These are phyloP conservation scores for Lucilia sericata DNA, from an alignment of 1,140 invertebrate species.

Conservation along the genomic window DNA sequence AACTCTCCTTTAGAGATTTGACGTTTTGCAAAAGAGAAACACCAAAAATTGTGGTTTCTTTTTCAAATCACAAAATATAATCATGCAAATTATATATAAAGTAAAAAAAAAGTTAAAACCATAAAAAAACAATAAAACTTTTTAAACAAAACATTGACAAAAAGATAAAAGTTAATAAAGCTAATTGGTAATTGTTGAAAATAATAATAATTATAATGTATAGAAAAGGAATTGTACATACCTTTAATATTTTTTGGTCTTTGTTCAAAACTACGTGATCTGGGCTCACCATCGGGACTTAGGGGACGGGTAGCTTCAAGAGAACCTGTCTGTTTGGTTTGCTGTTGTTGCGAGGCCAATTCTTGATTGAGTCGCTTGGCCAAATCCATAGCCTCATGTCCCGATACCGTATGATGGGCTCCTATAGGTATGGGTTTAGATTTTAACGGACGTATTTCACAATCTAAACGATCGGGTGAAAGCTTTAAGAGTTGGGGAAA, in stretches of 20 bases:
- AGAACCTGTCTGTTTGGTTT: constrained; percentile 68
- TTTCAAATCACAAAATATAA: constrained; percentile 5
- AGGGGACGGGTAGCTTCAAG: constrained; percentile 65
- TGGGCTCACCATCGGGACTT: constrained; percentile 71
- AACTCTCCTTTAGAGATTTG: background rate
- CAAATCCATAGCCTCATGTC: constrained; percentile 81
- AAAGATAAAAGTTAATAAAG: constrained; percentile 2
- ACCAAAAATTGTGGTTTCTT: background rate
- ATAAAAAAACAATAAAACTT: constrained; percentile 14
- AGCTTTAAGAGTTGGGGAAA: background rate
- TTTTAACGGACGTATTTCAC: constrained; percentile 46
- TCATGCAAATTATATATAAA: constrained; percentile 6
- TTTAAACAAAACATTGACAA: background rate
- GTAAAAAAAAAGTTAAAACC: background rate
- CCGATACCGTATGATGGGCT: constrained; percentile 78
- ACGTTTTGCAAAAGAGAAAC: background rate
- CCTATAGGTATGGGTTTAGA: constrained; percentile 80
- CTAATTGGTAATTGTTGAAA: background rate
- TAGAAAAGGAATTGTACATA: constrained; percentile 58
- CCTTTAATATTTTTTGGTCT: constrained; percentile 72
- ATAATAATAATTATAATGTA: constrained; percentile 25
- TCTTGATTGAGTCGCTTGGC: constrained; percentile 80
- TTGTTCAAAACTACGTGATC: constrained; percentile 76
- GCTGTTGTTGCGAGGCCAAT: constrained; percentile 72
- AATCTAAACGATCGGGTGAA: constrained; percentile 39